Conservation (phyloP, 2,888 invertebrate species). For the Odontomyia ornata region DNA sequence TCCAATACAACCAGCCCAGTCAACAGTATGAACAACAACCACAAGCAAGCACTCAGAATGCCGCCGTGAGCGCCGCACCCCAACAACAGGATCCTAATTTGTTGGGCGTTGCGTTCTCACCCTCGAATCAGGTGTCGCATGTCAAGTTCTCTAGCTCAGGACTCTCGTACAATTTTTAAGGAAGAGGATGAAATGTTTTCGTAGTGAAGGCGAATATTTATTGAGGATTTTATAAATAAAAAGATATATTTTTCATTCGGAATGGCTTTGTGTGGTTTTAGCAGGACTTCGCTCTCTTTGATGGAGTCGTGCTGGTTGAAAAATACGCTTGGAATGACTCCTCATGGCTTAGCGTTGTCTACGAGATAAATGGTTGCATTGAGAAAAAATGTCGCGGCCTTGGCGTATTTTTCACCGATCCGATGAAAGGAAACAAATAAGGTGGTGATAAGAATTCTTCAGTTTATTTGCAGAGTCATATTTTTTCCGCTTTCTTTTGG, state of each 20-base stretch:
- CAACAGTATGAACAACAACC: slow-evolving; percentile 52
- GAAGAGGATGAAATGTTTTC: slow-evolving; percentile 30
- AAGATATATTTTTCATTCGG: not conserved
- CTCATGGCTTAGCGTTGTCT: no score
- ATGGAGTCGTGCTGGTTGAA: no score
- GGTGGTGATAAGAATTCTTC: no score
- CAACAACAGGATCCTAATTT: slow-evolving; percentile 51
- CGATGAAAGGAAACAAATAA: no score
- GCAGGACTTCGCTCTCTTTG: no score
- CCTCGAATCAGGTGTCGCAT: slow-evolving; percentile 65
- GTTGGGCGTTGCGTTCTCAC: slow-evolving; percentile 63
- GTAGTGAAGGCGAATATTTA: not conserved
- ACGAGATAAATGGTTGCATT: no score
- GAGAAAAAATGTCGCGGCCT: no score
- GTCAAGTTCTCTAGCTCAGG: slow-evolving; percentile 65
- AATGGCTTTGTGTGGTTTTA: not conserved
- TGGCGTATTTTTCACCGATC: no score
- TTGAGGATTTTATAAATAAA: slow-evolving; percentile 27
- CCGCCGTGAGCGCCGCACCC: slow-evolving; percentile 52
- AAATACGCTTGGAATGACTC: no score
- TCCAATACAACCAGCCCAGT: slow-evolving; percentile 45
- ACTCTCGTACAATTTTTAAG: slow-evolving; percentile 59
- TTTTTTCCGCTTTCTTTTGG: no score
- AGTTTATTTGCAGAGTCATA: no score
- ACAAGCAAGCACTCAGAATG: slow-evolving; percentile 51